Evolutionary conservation across 2,113 vertebrate genomes (phyloP).

Genomic region (Halcyon senegalensis): DNA sequence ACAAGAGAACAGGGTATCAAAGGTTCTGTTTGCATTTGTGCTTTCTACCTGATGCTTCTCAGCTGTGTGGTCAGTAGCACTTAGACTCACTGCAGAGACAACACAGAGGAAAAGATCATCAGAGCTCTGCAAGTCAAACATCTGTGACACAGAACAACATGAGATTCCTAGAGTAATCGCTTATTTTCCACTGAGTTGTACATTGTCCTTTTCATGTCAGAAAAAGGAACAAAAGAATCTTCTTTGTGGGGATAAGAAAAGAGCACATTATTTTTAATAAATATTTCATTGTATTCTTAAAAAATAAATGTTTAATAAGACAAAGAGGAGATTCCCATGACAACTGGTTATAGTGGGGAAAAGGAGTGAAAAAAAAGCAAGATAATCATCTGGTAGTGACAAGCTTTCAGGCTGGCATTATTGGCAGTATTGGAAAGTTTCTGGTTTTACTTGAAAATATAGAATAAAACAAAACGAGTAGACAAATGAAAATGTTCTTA

Average conservation of each 20-base stretch:
- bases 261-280: neutral
- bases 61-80: neutral
- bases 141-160: neutral
- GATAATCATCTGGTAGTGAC: neutral
- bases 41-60: neutral
- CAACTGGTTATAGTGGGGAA: neutral
- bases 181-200: neutral
- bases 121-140: neutral
- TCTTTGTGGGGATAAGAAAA: neutral
- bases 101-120: neutral
- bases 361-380: neutral
- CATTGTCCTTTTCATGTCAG: neutral
- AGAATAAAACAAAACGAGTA: neutral
- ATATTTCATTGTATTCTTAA: neutral
- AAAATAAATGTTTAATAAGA: neutral
- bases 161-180: neutral
- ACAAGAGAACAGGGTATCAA: neutral
- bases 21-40: neutral
- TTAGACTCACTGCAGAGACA: neutral
- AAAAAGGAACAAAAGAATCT: neutral
- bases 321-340: neutral
- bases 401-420: neutral
- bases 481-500: neutral
- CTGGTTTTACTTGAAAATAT: neutral
- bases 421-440: neutral